Evolutionary conservation across 2,888 invertebrate species (phyloP).

Genomic region (Drosophila neotestacea): DNA sequence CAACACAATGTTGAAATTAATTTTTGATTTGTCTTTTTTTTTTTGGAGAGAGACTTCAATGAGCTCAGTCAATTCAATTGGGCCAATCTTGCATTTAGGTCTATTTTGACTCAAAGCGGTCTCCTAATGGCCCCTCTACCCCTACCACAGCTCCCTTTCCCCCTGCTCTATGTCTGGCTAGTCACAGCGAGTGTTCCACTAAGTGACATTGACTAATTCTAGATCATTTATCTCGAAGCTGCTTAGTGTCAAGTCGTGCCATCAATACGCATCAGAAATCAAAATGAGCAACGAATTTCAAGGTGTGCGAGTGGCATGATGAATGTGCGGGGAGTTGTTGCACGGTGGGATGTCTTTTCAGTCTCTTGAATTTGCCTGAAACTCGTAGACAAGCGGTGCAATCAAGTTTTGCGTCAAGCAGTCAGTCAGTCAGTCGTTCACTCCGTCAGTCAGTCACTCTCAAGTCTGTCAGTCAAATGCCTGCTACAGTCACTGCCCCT

Average conservation of each 20-base stretch:
- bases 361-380: constrained; percentile 45
- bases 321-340: constrained; percentile 38
- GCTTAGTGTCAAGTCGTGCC: constrained; percentile 71
- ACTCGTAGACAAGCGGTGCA: constrained; percentile 55
- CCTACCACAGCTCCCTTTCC: not conserved
- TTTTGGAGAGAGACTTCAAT: constrained; percentile 17
- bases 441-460: constrained; percentile 28
- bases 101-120: constrained; percentile 58
- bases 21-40: constrained; percentile 47
- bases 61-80: constrained; percentile 58
- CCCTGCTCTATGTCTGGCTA: constrained; percentile 2
- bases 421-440: constrained; percentile 41
- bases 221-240: constrained; percentile 72
- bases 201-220: constrained; percentile 79
- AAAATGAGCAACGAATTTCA: constrained; percentile 37
- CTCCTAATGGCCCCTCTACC: not conserved
- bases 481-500: constrained; percentile 21
- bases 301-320: constrained; percentile 40
- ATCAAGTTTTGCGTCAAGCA: constrained; percentile 61
- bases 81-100: constrained; percentile 59
- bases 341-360: constrained; percentile 14
- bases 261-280: constrained; percentile 72
- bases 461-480: constrained; percentile 19
- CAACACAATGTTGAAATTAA: constrained; percentile 74
- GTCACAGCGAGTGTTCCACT: constrained; percentile 59